phyloP scores from a whole-genome alignment of 1,140 invertebrate species.

The Limonius californicus region DNA sequence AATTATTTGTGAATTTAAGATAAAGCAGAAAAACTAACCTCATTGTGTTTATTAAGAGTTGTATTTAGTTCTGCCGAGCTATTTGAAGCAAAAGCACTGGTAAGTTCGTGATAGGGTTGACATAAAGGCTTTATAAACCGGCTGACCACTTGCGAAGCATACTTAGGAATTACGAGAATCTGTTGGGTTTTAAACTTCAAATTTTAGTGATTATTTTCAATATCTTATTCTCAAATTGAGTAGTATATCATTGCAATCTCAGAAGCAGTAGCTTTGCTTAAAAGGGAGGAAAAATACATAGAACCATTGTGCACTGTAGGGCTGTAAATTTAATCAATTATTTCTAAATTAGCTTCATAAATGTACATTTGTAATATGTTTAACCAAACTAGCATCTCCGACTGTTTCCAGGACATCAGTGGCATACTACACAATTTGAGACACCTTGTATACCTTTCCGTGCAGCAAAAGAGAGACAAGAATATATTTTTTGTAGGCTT shows the following conservation, averaged over 20 bases:
- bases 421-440: no score
- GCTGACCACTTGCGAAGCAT: slow-evolving; percentile 83
- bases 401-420: no score
- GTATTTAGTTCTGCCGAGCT: slow-evolving; percentile 67
- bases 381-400: no score
- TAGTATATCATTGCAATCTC: no score
- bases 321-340: no score
- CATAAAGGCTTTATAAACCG: slow-evolving; percentile 90
- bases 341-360: no score
- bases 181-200: slow-evolving; percentile 15
- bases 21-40: slow-evolving; percentile 47
- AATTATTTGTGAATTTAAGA: not conserved
- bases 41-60: slow-evolving; percentile 70
- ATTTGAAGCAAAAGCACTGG: slow-evolving; percentile 75
- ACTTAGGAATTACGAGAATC: slow-evolving; percentile 71
- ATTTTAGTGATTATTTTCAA: no score
- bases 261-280: no score
- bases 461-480: slow-evolving; percentile 86
- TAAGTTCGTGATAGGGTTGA: slow-evolving; percentile 86
- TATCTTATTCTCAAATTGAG: no score
- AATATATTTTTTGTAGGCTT: slow-evolving; percentile 95
- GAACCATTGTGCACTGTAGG: no score
- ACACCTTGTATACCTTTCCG: slow-evolving; percentile 75
- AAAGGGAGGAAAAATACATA: no score
- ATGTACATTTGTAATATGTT: no score